Evolutionary conservation across 1,140 invertebrate species (phyloP).

Genomic region (Euwallacea similis): DNA sequence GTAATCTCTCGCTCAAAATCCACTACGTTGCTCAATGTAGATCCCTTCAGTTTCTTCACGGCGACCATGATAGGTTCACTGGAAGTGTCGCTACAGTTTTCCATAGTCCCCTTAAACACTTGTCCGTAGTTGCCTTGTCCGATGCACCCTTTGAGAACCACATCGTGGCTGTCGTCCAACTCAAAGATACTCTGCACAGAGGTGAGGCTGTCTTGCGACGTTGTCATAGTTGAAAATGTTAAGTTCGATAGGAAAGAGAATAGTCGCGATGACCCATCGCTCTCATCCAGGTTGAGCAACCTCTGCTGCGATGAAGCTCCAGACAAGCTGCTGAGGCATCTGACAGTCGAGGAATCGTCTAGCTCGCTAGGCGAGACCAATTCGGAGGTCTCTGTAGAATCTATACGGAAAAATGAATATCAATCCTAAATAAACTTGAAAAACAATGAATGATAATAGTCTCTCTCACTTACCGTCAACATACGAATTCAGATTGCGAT

Average conservation of each 20-base stretch:
- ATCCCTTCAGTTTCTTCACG: slow-evolving; percentile 69
- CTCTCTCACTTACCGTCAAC: neutral
- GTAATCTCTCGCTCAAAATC: slow-evolving; percentile 73
- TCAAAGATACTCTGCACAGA: slow-evolving; percentile 53
- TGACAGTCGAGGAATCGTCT: no score
- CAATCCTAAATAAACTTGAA: no score
- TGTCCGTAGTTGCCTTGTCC: slow-evolving; percentile 75
- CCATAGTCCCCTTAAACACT: slow-evolving; percentile 64
- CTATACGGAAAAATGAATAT: no score
- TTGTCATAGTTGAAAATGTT: slow-evolving; percentile 47
- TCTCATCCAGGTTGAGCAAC: no score
- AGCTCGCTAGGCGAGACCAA: no score
- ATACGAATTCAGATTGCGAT: neutral
- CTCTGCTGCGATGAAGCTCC: no score
- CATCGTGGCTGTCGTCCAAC: slow-evolving; percentile 58
- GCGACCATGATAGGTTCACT: slow-evolving; percentile 64
- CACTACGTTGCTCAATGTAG: slow-evolving; percentile 49
- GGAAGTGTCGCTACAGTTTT: slow-evolving; percentile 53
- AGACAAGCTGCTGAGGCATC: no score
- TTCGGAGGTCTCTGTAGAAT: no score
- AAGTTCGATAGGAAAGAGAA: slow-evolving; percentile 40
- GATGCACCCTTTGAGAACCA: slow-evolving; percentile 63
- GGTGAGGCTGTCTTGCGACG: slow-evolving; percentile 50
- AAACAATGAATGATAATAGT: no score
- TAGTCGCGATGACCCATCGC: no score